Percentiles rank a stretch among this genome's conserved stretches.
phyloP scores from a whole-genome alignment of 2,797 vertebrate species.

The Nannoperca australis region DNA sequence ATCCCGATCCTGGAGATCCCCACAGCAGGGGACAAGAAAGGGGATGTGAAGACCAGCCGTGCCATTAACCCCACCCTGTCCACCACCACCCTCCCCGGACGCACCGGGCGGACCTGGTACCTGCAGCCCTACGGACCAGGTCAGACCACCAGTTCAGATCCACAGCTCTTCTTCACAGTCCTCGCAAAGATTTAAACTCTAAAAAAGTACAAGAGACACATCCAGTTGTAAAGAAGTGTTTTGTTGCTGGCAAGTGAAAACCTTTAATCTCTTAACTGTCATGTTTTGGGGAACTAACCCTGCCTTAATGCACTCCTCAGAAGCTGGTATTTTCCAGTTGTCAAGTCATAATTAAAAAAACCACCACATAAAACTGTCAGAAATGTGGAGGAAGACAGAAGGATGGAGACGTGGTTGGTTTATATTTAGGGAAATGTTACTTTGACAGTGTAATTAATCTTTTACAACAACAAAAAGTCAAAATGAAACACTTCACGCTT shows the following conservation, averaged over 20 bases:
- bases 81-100: conserved; percentile 87
- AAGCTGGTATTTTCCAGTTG: conserved; percentile 36
- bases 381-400: conserved; percentile 13
- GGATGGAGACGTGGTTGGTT: background rate
- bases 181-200: background rate
- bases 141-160: conserved; percentile 67
- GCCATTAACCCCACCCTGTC: conserved; percentile 93
- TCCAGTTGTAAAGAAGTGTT: conserved; percentile 6
- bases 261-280: conserved; percentile 43
- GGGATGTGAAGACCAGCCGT: conserved; percentile 95
- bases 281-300: conserved; percentile 27
- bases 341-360: conserved; percentile 35
- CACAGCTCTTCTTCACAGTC: background rate
- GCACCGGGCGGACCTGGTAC: conserved; percentile 94
- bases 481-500: background rate
- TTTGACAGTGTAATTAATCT: conserved; percentile 25
- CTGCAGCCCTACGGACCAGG: conserved; percentile 97
- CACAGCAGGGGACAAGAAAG: conserved; percentile 91
- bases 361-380: background rate
- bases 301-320: conserved; percentile 17
- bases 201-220: background rate
- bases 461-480: background rate
- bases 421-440: conserved; percentile 11
- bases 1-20: conserved; percentile 95
- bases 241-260: conserved; percentile 52